phyloP scores from a whole-genome alignment of 2,888 invertebrate genomes.

The Zele albiditarsus region DNA sequence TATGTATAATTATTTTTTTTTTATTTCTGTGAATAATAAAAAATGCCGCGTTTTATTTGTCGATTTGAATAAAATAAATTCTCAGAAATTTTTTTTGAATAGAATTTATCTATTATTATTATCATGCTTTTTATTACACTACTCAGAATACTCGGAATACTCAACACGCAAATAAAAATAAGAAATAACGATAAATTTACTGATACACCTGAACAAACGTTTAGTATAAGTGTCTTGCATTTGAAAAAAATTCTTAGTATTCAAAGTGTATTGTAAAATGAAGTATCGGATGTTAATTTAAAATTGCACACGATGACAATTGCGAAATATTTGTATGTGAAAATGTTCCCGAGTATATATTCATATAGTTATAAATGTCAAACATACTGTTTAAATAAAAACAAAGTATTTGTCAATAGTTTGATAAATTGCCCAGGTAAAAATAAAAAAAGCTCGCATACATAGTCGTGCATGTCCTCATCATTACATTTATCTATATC shows the following conservation, averaged over 20 bases:
- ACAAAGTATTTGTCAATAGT: conserved; percentile 53
- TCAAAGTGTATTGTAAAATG: background rate
- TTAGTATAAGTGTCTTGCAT: background rate
- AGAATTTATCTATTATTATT: background rate
- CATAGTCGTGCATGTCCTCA: background rate
- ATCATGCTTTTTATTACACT: background rate
- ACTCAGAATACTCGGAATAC: background rate
- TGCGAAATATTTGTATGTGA: background rate
- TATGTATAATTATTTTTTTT: background rate
- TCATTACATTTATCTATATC: conserved; percentile 1
- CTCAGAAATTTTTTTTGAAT: background rate
- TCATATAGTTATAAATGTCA: background rate
- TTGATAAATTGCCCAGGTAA: conserved; percentile 46
- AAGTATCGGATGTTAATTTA: background rate
- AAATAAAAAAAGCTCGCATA: conserved; percentile 9
- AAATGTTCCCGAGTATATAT: background rate
- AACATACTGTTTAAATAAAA: conserved; percentile 21
- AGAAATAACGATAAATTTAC: background rate
- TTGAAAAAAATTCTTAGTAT: background rate
- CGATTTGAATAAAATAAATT: background rate
- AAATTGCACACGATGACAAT: background rate
- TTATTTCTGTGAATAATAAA: background rate
- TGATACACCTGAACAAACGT: background rate
- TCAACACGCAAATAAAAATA: background rate
- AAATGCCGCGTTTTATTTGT: background rate